Evolutionary conservation across 2,888 invertebrate species (phyloP).

Genomic region (Rhaphigaster nebulosa): DNA sequence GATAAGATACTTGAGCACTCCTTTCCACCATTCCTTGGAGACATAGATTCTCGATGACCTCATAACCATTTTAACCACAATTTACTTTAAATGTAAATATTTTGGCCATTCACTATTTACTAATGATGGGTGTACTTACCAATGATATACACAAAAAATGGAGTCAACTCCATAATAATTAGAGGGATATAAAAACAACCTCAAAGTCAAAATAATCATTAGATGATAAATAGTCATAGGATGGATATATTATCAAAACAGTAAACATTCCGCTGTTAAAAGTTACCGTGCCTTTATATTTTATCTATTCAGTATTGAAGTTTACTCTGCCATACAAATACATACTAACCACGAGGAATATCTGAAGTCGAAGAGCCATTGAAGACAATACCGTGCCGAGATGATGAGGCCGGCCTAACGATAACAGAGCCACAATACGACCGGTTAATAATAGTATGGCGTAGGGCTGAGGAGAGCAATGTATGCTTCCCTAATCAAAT

Average conservation of each 20-base stretch:
- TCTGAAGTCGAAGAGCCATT: neutral
- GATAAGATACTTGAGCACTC: too few relatives aligned
- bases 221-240: too few relatives aligned
- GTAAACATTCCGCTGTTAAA: neutral
- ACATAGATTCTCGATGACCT: too few relatives aligned
- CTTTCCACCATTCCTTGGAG: too few relatives aligned
- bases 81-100: too few relatives aligned
- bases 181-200: too few relatives aligned
- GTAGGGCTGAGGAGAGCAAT: neutral
- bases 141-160: too few relatives aligned
- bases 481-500: slow-evolving; percentile 34
- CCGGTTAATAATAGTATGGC: neutral
- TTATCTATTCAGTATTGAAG: neutral
- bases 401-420: neutral
- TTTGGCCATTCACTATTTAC: too few relatives aligned
- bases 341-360: neutral
- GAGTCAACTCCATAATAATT: too few relatives aligned
- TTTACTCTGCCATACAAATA: neutral
- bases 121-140: too few relatives aligned
- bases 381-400: neutral
- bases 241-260: neutral
- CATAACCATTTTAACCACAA: too few relatives aligned
- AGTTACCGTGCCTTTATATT: neutral
- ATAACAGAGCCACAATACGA: neutral
- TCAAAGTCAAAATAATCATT: too few relatives aligned